Evolutionary conservation across 2,888 invertebrate genomes (phyloP).

Genomic region (Drosophila limbata): DNA sequence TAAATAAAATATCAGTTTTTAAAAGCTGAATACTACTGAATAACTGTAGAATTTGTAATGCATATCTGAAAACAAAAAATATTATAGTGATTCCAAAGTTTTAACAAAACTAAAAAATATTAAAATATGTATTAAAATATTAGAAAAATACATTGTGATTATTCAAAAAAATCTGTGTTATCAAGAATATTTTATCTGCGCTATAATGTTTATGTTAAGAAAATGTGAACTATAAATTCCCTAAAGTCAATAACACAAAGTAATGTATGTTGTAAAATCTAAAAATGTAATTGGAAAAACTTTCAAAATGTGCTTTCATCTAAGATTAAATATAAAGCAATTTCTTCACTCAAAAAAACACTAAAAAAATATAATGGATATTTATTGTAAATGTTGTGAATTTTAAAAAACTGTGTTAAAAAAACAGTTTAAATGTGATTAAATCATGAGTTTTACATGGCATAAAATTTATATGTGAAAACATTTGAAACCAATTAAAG

Average conservation of each 20-base stretch:
- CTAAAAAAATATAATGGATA: background rate
- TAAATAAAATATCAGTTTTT: background rate
- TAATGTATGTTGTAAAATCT: background rate
- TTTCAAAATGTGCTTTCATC: background rate
- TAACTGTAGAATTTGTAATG: background rate
- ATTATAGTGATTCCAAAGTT: background rate
- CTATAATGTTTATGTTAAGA: background rate
- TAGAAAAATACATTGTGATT: background rate
- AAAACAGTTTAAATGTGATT: background rate
- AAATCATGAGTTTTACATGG: background rate
- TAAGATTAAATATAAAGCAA: background rate
- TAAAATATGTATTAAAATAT: too few relatives aligned
- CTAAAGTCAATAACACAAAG: background rate
- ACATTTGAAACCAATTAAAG: slow-evolving; percentile 6
- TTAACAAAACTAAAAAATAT: background rate
- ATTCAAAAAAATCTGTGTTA: background rate
- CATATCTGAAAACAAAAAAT: background rate
- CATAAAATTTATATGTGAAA: background rate
- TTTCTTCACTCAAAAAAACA: background rate
- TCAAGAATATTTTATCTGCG: background rate
- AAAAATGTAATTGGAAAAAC: background rate
- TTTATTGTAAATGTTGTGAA: background rate
- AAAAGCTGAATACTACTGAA: background rate
- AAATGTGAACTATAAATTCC: too few relatives aligned
- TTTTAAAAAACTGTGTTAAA: background rate